phyloP scores from a whole-genome alignment of 2,888 invertebrate genomes.

The Acheta domesticus region DNA sequence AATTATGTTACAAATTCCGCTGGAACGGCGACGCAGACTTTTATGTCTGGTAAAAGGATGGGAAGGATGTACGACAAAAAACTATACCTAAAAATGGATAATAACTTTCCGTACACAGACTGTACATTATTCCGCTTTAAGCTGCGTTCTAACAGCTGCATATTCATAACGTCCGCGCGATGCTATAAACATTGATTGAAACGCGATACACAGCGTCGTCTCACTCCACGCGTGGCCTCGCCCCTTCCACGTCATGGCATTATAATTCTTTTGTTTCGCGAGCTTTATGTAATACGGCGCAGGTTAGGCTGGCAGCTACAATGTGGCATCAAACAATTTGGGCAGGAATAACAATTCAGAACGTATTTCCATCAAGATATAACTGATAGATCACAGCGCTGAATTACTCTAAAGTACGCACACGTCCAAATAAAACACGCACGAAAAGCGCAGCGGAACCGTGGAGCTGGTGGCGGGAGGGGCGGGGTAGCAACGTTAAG shows the following conservation, averaged over 20 bases:
- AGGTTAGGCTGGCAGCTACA: not conserved
- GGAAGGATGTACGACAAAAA: not conserved
- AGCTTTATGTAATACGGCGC: conserved; percentile 18
- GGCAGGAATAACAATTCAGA: not conserved
- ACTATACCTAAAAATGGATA: conserved; percentile 5
- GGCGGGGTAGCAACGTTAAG: not conserved
- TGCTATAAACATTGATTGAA: conserved; percentile 18
- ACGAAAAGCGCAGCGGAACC: conserved; percentile 2
- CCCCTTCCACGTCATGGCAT: conserved; percentile 18
- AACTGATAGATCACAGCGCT: not conserved
- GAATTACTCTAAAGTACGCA: not conserved
- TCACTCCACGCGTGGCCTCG: not conserved
- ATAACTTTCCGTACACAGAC: not conserved
- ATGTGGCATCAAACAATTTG: conserved; percentile 18
- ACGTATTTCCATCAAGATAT: conserved; percentile 6
- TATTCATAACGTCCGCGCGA: conserved; percentile 8
- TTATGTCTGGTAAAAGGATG: not conserved
- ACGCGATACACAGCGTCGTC: not conserved
- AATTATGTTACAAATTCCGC: conserved; percentile 6
- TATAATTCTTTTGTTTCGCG: conserved; percentile 7
- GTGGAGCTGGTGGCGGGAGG: not conserved
- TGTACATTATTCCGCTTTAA: not conserved
- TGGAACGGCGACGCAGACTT: not conserved
- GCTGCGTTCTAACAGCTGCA: not conserved
- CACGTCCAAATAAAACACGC: not conserved